These are phyloP conservation scores for Eulacestoma nigropectus DNA, from an alignment of 2,113 vertebrate species.

Conservation along the genomic window DNA sequence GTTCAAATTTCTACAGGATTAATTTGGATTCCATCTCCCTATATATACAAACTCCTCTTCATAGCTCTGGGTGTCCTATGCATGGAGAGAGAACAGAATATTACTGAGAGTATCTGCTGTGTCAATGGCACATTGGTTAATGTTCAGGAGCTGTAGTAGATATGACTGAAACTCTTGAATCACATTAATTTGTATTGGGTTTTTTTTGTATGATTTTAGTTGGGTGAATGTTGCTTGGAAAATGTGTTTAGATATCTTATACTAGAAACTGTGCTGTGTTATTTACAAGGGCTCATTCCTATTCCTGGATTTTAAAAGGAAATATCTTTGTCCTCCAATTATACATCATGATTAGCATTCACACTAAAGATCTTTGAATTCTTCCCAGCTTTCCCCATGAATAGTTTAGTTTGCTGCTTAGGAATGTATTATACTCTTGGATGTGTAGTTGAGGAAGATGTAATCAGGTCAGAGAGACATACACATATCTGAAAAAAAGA, in stretches of 20 bases:
- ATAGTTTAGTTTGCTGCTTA: not conserved
- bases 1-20: not conserved
- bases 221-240: not conserved
- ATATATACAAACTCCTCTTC: not conserved
- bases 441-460: not conserved
- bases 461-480: not conserved
- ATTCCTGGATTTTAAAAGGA: not conserved
- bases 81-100: not conserved
- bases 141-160: not conserved
- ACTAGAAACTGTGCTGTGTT: not conserved
- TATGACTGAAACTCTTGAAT: not conserved
- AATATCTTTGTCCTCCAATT: not conserved
- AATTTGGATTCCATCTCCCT: not conserved
- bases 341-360: not conserved
- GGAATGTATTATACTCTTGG: not conserved
- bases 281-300: not conserved
- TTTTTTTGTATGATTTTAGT: not conserved
- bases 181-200: not conserved
- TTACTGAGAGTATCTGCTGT: not conserved
- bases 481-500: not conserved
- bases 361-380: not conserved
- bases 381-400: not conserved
- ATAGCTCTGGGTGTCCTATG: not conserved
- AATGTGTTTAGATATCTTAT: not conserved
- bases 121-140: not conserved